Conservation (phyloP, 2,888 invertebrate species). For the Orchesella flavescens region DNA sequence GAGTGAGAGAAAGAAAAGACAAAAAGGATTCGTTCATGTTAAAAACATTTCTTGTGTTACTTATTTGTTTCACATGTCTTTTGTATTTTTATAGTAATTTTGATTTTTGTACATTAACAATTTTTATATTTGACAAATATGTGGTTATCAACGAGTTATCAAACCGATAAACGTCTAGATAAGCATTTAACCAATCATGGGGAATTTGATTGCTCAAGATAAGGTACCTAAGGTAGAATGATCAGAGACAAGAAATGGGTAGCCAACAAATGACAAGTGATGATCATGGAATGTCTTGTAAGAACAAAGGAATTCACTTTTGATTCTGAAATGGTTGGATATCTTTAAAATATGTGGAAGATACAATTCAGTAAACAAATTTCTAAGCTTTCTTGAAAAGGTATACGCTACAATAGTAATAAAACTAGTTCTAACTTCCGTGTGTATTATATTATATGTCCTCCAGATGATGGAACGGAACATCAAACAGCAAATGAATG, state of each 20-base stretch:
- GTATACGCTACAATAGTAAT: neutral
- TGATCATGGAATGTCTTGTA: neutral
- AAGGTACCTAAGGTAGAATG: neutral
- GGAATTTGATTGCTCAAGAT: too few species aligned
- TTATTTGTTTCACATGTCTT: too few species aligned
- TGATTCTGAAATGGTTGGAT: neutral
- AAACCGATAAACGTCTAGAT: too few species aligned
- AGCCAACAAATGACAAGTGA: too few species aligned
- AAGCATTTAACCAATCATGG: too few species aligned
- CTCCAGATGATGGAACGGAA: conserved; percentile 1
- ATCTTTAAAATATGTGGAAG: neutral
- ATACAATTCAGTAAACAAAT: neutral
- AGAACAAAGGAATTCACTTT: neutral
- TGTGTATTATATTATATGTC: neutral
- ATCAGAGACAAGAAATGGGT: neutral
- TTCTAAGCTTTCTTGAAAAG: neutral
- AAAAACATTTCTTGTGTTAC: too few species aligned
- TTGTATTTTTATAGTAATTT: too few species aligned
- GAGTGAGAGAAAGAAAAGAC: too few species aligned
- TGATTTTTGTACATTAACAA: too few species aligned
- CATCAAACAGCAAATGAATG: conserved; percentile 14
- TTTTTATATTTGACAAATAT: too few species aligned
- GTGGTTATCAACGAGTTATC: too few species aligned
- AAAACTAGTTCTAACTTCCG: neutral
- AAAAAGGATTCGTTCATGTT: too few species aligned